Percentiles rank a stretch among this genome's conserved stretches.
phyloP scores from a whole-genome alignment of 2,888 invertebrate species.

The Salticus scenicus region DNA sequence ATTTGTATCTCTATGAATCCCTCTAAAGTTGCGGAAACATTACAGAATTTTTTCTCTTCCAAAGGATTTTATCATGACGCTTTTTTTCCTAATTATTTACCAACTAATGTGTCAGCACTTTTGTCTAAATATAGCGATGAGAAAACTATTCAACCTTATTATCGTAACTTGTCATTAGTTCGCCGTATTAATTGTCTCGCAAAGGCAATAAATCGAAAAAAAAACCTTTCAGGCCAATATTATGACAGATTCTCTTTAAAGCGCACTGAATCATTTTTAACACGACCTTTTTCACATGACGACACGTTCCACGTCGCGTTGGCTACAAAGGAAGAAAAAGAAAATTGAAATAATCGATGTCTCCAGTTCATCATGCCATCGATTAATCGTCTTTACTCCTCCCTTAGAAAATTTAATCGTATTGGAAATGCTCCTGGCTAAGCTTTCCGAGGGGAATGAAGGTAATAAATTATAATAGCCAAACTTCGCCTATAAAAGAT shows the following conservation, averaged over 20 bases:
- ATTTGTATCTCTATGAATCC: too few relatives aligned
- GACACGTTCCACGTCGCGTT: not conserved
- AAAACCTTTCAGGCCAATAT: not conserved
- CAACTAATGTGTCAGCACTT: too few relatives aligned
- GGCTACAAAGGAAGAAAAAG: not conserved
- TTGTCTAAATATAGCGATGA: too few relatives aligned
- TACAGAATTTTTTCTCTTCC: too few relatives aligned
- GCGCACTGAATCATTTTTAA: not conserved
- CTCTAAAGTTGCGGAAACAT: too few relatives aligned
- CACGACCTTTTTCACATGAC: slow-evolving; percentile 5
- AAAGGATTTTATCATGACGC: too few relatives aligned
- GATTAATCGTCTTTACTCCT: slow-evolving; percentile 3
- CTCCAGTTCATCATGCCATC: slow-evolving; percentile 24
- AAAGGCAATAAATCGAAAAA: not conserved
- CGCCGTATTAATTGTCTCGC: not conserved
- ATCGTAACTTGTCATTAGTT: too few relatives aligned
- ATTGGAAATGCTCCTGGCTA: slow-evolving; percentile 10
- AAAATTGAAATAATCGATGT: slow-evolving; percentile 15
- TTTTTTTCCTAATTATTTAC: too few relatives aligned
- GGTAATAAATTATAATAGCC: slow-evolving; percentile 21
- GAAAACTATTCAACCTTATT: too few relatives aligned
- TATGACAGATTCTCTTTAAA: not conserved
- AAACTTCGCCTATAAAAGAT: not conserved
- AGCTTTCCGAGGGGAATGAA: slow-evolving; percentile 11
- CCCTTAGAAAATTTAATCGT: slow-evolving; percentile 24